A percentile compares a stretch with the other conserved stretches of the same genome.
Evolutionary conservation across 2,888 invertebrate species (phyloP).

Genomic region (Itoplectis maculator): DNA sequence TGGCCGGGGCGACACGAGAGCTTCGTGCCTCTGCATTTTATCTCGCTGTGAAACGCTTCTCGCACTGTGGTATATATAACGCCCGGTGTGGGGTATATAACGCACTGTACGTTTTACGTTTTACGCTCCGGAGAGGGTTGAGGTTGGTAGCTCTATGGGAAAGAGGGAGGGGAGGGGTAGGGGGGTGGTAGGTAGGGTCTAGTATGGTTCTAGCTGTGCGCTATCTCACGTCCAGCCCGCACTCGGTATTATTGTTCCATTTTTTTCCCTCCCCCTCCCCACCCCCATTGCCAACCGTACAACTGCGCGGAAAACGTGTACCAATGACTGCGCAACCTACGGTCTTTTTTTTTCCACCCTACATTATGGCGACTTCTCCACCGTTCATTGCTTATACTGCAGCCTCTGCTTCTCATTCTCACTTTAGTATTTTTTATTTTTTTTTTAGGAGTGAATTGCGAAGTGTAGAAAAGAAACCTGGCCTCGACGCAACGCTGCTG

Average conservation of each 20-base stretch:
- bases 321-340: not conserved
- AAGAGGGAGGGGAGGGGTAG: not conserved
- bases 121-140: not conserved
- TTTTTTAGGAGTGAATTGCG: not conserved
- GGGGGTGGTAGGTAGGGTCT: not conserved
- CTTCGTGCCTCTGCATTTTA: constrained; percentile 70
- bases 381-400: constrained; percentile 6
- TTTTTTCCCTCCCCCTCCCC: not conserved
- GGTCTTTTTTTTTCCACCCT: constrained; percentile 5
- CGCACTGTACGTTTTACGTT: constrained; percentile 26
- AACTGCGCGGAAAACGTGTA: constrained; percentile 1
- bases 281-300: not conserved
- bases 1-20: constrained; percentile 52
- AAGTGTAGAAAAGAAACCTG: not conserved
- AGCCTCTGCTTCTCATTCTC: constrained; percentile 8
- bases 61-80: constrained; percentile 26
- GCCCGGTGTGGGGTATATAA: constrained; percentile 9
- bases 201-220: constrained; percentile 29
- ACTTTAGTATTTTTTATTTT: not conserved
- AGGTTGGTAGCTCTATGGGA: too few species aligned
- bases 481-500: not conserved
- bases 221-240: constrained; percentile 47
- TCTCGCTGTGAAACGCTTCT: constrained; percentile 65
- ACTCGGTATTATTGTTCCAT: constrained; percentile 45
- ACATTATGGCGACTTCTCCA: constrained; percentile 8